These are phyloP conservation scores for Epizoanthus ramosus DNA, from an alignment of 92 coral and sea anemone genomes.

Conservation along the genomic window DNA sequence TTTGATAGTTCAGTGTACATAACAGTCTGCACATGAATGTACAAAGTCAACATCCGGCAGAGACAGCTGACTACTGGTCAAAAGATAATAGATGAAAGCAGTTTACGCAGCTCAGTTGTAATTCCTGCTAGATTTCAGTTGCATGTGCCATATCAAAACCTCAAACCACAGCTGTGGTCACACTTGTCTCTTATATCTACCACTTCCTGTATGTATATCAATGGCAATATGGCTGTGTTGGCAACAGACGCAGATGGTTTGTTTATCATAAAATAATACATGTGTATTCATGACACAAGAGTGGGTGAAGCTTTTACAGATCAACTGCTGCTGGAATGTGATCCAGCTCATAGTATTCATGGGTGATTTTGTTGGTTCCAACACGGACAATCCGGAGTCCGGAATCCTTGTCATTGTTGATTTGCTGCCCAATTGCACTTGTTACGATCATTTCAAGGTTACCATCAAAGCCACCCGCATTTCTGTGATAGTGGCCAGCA, in stretches of 20 bases:
- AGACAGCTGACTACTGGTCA: too few species aligned
- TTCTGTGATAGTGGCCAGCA: slow-evolving; percentile 98
- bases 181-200: too few species aligned
- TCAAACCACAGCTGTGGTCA: too few species aligned
- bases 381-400: slow-evolving; percentile 93
- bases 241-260: neutral
- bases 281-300: neutral
- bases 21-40: too few species aligned
- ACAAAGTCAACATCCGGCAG: too few species aligned
- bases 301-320: slow-evolving; percentile 24
- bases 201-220: too few species aligned
- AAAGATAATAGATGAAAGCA: too few species aligned
- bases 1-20: too few species aligned
- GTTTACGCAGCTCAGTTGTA: too few species aligned
- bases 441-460: slow-evolving; percentile 94
- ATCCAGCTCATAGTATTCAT: slow-evolving; percentile 88
- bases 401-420: slow-evolving; percentile 86
- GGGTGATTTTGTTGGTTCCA: slow-evolving; percentile 67
- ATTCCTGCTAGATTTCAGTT: too few species aligned
- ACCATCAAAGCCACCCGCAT: slow-evolving; percentile 96
- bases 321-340: slow-evolving; percentile 70
- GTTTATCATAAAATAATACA: neutral
- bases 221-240: neutral
- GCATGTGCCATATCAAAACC: too few species aligned
- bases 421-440: slow-evolving; percentile 95